Base-by-base conservation (phyloP, 2,797 vertebrate species). In the Lacerta agilis region DNA sequence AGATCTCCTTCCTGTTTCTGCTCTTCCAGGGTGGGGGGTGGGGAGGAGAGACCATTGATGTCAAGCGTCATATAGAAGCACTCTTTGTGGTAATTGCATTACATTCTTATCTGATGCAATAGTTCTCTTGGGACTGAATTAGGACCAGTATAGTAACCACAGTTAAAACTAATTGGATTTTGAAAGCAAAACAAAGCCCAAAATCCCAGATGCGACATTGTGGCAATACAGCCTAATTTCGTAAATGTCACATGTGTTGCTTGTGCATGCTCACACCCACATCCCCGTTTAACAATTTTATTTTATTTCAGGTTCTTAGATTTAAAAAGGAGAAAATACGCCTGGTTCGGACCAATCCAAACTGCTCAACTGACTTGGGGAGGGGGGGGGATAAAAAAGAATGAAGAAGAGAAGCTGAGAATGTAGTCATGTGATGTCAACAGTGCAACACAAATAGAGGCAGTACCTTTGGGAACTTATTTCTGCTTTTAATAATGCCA, bases 71-170 rank as follows among this genome's bases (percentile, higher is more conserved):
- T 5, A 41, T 25, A 92, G 71, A 58, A 2, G 33, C 79, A 76
- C 88, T 93, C 79, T 41, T 81, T 78, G 85, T 92, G 90, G 8
- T 86, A 90, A 86, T 83, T 36, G 43, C 0, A 1, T 85, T 86
- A 89, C 82, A 82, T 86, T 73, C 88, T 88, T 94, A 87, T 92
- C 88, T 91, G 85, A 90, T 90, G 88, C 83, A 91, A 93, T 2
- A 3, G 88, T 90, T 93, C 94, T 90, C 92, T 7, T 78, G 91
- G 89, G 95, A 85, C 91, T 93, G 93, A 92, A 93, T 95, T 91
- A 89, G 85, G 89, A 89, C 91, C 83, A 83, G 91, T 93, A 45
- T 11, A 91, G 86, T 91, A 92, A 88, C 88, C 89, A 86, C 83
- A 86, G 83, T 93, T 86, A 58, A 67, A 93, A 78, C 90, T 94